Percentiles rank a stretch among this genome's conserved stretches.
Evolutionary conservation across 2,888 invertebrate species (phyloP).

Genomic region (Philereme transversata): DNA sequence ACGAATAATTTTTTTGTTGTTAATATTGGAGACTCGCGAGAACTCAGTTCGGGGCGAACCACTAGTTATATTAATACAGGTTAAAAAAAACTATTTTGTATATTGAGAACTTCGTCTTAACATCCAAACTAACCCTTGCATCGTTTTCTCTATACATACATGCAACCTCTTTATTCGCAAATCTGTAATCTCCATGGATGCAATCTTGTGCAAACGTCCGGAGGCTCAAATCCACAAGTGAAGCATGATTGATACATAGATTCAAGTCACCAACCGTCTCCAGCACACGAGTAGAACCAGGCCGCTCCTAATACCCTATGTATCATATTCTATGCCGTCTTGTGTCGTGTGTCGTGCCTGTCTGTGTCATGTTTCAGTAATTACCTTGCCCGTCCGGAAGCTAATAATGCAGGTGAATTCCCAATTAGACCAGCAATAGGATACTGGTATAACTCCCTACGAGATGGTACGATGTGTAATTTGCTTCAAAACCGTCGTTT

Average conservation of each 20-base stretch:
- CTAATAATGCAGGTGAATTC: conserved; percentile 27
- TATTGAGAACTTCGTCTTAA: too few relatives aligned
- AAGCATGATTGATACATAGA: background rate
- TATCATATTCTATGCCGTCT: conserved; percentile 2
- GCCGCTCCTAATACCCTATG: background rate
- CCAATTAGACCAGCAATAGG: conserved; percentile 25
- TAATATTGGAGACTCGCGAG: too few relatives aligned
- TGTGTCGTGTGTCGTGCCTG: conserved; percentile 14
- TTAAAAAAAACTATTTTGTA: too few relatives aligned
- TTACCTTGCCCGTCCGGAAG: conserved; percentile 17
- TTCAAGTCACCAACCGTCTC: background rate
- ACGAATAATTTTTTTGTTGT: too few relatives aligned
- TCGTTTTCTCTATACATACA: too few relatives aligned
- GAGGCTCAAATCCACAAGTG: too few relatives aligned
- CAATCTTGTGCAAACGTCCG: too few relatives aligned
- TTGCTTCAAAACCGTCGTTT: background rate
- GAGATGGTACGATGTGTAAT: conserved; percentile 8
- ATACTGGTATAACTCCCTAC: conserved; percentile 1
- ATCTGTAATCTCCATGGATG: too few relatives aligned
- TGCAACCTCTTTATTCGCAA: too few relatives aligned
- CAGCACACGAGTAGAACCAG: background rate
- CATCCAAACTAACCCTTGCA: too few relatives aligned
- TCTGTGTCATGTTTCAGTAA: conserved; percentile 28
- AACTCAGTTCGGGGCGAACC: too few relatives aligned
- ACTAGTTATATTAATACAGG: too few relatives aligned